Evolutionary conservation across 2,113 vertebrate genomes (phyloP), one percentile per base, ranked within the genome.

Genomic region (Crotophaga sulcirostris): DNA sequence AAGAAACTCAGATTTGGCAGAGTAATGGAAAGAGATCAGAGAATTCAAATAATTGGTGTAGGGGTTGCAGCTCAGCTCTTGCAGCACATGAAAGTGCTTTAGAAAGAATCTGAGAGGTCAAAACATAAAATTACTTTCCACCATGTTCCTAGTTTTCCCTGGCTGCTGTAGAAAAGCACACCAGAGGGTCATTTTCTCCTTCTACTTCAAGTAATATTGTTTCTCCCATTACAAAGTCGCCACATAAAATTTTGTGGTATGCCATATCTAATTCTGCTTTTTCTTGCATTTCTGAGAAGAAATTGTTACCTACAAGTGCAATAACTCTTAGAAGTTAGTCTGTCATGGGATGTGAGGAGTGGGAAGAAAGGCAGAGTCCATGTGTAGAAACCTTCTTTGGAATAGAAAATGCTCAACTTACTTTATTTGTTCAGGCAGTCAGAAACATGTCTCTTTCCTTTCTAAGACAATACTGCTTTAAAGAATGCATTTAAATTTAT

Each of bases 51-150:
- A 95, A 76, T 90, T 94, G 73, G 45, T 90, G 21, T 13, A 47
- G 34, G 38, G 40, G 21, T 79, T 64, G 90, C 52, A 85, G 64
- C 63, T 92, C 34, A 88, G 72, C 38, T 90, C 51, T 86, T 5
- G 1, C 33, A 89, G 69, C 79, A 88, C 66, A 77, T 82, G 84
- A 79, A 96, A 94, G 51, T 63, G 92, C 51, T 95, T 91, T 82
- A 92, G 59, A 88, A 92, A 52, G 62, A 92, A 93, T 91, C 84
- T 67, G 44, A 88, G 88, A 96, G 94, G 88, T 96, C 93, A 96
- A 86, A 96, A 93, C 14, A 52, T 89, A 81, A 95, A 96, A 97
- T 96, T 87, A 78, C 89, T 96, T 95, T 89, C 78, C 59, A 79
- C 44, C 66, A 91, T 72, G 72, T 67, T 93, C 38, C 55, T 92